Evolutionary conservation across 2,888 invertebrate genomes (phyloP).

Genomic region (Calameuta pallipes): DNA sequence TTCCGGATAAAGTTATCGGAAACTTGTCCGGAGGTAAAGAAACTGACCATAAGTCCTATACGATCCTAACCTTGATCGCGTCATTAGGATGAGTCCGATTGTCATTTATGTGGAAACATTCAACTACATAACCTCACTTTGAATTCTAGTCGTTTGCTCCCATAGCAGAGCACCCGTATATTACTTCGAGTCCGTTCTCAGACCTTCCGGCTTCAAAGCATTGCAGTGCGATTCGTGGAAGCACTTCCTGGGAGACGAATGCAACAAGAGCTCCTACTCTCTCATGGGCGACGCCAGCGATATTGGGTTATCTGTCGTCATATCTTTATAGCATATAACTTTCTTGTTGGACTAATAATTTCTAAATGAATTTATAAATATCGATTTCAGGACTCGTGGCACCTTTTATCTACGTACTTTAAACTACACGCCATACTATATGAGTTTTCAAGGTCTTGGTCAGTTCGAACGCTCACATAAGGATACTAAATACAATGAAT

Average conservation of each 20-base stretch:
- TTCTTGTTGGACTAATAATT: neutral
- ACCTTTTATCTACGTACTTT: conserved; percentile 21
- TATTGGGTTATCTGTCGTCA: conserved; percentile 7
- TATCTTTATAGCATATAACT: neutral
- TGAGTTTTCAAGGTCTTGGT: conserved; percentile 11
- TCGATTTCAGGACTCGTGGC: conserved; percentile 14
- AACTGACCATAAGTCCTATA: neutral
- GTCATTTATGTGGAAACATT: neutral
- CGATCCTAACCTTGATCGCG: neutral
- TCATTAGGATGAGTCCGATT: neutral
- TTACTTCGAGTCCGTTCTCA: conserved; percentile 26
- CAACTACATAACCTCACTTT: neutral
- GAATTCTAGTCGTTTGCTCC: conserved; percentile 25
- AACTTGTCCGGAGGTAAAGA: too few species aligned
- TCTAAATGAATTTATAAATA: conserved; percentile 1
- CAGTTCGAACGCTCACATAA: neutral
- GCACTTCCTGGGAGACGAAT: conserved; percentile 19
- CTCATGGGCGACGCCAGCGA: conserved; percentile 33
- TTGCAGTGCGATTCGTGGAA: conserved; percentile 24
- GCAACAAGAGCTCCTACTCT: conserved; percentile 14
- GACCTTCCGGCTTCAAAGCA: conserved; percentile 21
- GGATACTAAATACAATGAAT: neutral
- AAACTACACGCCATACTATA: conserved; percentile 20
- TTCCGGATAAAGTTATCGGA: too few species aligned
- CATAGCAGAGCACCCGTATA: conserved; percentile 29